Base-by-base conservation (phyloP, 2,888 invertebrate genomes). In the Matsumyia berberina region DNA sequence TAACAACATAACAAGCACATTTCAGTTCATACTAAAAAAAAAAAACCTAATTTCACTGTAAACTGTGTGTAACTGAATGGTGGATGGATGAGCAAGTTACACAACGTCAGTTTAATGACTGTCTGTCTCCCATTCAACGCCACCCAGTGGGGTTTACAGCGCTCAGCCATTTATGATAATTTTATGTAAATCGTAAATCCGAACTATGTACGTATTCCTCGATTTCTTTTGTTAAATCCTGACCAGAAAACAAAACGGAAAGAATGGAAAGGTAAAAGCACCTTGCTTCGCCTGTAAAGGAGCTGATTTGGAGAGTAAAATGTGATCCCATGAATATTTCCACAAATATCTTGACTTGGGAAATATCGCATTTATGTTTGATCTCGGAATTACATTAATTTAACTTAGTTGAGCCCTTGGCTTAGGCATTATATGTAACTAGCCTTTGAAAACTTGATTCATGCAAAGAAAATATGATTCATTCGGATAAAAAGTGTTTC, bases 121-220 rank as follows among this genome's bases (percentile, higher is more conserved):
- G 60, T 44, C 58, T 69, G 42, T 77, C 76, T 69, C 19, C 12
- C 24, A 11, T 35, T 8, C 39, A 33, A 15, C 0, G 15, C 17
- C 24, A 33, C 24, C 7, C 24, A 12, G 12, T 35, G 35, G 29
- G 39, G 33, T 64, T 42, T 33, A 39, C 66, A 44, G 58, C 33
- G 62, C 57, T 79, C 46, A 33, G 73, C 53, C 42, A 35, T 66
- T 66, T 58, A 79, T 79, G 73, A 66, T 73, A 64, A 79, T 79
- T 79, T 79, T 79, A 79, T 79, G 79, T 51, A 51, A 19, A 57
- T 31, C 64, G 66, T 79, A 79, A 79, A 79, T 79, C 51, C 49
- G 49, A 51, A 73, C 73, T 58, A 55, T 33, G 33, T 31, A 31
- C 33, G 19, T 37, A 57, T 57, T 49, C 35, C 24, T 35, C 46